These are phyloP conservation scores for Deilephila porcellus DNA, from an alignment of 2,888 invertebrate species.

Conservation along the genomic window DNA sequence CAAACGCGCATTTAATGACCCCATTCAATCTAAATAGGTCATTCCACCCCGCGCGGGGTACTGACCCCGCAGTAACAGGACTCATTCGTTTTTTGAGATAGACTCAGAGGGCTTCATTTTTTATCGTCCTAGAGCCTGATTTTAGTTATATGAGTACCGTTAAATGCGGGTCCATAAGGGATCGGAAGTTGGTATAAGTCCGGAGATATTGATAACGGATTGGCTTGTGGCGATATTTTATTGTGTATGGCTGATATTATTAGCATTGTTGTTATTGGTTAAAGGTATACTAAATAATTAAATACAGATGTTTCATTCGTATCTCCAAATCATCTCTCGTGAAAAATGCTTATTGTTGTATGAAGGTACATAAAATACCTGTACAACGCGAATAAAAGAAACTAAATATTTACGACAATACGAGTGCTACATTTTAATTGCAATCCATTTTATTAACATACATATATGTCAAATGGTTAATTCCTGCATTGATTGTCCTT, in stretches of 20 bases:
- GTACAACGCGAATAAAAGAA: not conserved
- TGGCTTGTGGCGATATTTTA: too few species aligned
- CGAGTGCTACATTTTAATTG: not conserved
- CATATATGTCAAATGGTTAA: not conserved
- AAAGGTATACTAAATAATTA: too few species aligned
- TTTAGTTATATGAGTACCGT: conserved; percentile 79
- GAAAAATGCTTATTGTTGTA: too few species aligned
- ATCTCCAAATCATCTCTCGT: too few species aligned
- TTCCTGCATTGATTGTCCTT: not conserved
- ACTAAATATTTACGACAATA: not conserved
- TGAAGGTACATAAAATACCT: too few species aligned
- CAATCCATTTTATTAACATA: not conserved
- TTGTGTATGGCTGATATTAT: too few species aligned
- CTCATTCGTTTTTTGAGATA: conserved; percentile 68
- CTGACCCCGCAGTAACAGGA: conserved; percentile 79
- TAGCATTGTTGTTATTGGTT: too few species aligned
- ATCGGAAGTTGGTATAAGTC: conserved; percentile 49
- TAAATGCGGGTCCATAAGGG: conserved; percentile 58
- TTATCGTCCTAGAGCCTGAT: conserved; percentile 78
- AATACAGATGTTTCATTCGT: too few species aligned
- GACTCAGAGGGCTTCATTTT: conserved; percentile 72
- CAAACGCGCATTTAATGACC: conserved; percentile 63
- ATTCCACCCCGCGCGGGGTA: conserved; percentile 76
- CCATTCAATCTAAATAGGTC: conserved; percentile 80
- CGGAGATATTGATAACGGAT: conserved; percentile 45